phyloP scores from a whole-genome alignment of 1,140 invertebrate genomes.

The Drosophila kohkoa region DNA sequence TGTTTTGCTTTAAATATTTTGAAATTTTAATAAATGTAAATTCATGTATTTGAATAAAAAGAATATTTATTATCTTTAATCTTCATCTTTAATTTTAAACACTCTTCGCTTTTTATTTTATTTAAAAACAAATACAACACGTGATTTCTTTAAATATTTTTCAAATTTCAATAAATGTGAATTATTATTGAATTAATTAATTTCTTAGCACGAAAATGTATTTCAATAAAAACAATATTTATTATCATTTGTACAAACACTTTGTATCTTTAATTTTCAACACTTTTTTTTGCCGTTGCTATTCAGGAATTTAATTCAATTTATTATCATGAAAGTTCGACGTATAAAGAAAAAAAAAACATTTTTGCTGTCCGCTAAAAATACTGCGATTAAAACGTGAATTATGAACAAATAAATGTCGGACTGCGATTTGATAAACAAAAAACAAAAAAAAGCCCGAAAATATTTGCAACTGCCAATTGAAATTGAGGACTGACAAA shows the following conservation, averaged over 20 bases:
- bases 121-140: too few relatives aligned
- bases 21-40: too few relatives aligned
- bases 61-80: too few relatives aligned
- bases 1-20: too few relatives aligned
- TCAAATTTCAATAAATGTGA: too few relatives aligned
- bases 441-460: conserved; percentile 3
- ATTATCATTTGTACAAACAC: too few relatives aligned
- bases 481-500: conserved; percentile 15
- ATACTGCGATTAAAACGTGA: conserved; percentile 3
- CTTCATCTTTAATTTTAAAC: background rate
- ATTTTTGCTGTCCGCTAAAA: conserved; percentile 1
- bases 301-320: background rate
- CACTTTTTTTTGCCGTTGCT: background rate
- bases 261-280: background rate
- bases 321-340: conserved; percentile 9
- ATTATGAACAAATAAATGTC: too few relatives aligned
- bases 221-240: too few relatives aligned
- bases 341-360: background rate
- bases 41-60: too few relatives aligned
- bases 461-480: conserved; percentile 10
- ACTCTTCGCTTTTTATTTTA: background rate
- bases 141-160: too few relatives aligned
- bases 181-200: too few relatives aligned
- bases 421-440: background rate
- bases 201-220: too few relatives aligned